Conservation (phyloP, 2,888 invertebrate genomes). For the Macropis europaea region DNA sequence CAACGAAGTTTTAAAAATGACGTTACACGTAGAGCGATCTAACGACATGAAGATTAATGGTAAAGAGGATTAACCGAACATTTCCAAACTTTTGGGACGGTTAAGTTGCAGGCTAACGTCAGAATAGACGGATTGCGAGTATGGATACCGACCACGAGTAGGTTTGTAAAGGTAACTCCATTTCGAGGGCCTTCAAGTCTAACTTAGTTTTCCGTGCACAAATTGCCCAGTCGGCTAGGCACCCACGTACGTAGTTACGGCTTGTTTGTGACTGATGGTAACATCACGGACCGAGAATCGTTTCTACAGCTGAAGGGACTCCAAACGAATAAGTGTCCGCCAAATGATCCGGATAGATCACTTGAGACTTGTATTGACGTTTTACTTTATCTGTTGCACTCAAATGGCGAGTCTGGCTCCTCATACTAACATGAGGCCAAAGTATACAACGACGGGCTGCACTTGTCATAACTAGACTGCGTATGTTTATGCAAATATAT, state of each 20-base stretch:
- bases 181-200: constrained; percentile 38
- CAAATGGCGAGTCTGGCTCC: too few species aligned
- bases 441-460: too few species aligned
- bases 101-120: constrained; percentile 1
- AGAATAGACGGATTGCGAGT: not conserved
- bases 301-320: constrained; percentile 15
- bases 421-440: too few species aligned
- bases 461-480: too few species aligned
- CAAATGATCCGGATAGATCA: constrained; percentile 10
- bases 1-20: too few species aligned
- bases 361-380: too few species aligned
- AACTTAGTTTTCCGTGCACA: constrained; percentile 51
- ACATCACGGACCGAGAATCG: constrained; percentile 27
- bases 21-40: too few species aligned
- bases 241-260: constrained; percentile 43
- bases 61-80: too few species aligned
- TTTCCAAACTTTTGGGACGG: not conserved
- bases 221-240: constrained; percentile 18
- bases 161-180: constrained; percentile 37
- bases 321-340: constrained; percentile 3
- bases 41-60: too few species aligned
- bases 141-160: constrained; percentile 1
- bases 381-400: too few species aligned
- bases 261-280: constrained; percentile 51
- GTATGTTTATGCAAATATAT: too few species aligned